These are phyloP conservation scores for Agrochola circellaris DNA, from an alignment of 2,888 invertebrate species.

Conservation along the genomic window DNA sequence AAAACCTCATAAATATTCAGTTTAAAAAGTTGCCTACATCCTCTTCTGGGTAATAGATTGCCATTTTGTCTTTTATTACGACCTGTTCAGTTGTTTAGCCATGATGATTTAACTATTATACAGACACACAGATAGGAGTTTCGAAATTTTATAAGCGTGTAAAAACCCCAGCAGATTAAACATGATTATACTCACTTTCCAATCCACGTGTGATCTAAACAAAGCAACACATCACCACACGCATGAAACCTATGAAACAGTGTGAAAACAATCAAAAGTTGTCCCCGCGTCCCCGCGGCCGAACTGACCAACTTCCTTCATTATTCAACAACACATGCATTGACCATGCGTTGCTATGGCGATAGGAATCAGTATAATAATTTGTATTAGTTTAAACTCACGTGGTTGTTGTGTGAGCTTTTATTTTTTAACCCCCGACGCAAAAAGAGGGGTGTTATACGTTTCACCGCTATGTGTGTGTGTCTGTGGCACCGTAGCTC, in stretches of 20 bases:
- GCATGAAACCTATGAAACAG: conserved; percentile 24
- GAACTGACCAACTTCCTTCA: conserved; percentile 1
- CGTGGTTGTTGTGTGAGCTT: neutral
- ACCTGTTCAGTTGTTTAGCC: neutral
- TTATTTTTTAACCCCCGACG: neutral
- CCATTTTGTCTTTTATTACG: neutral
- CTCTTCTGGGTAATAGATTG: neutral
- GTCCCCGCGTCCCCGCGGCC: conserved; percentile 2
- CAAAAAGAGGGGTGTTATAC: no score
- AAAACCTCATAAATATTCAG: no score
- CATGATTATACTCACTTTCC: neutral
- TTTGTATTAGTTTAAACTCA: neutral
- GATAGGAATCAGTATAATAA: no score
- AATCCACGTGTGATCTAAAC: conserved; percentile 6
- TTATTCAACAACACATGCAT: conserved; percentile 17
- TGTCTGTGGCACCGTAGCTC: no score
- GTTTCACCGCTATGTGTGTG: no score
- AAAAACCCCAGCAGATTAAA: neutral
- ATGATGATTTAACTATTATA: neutral
- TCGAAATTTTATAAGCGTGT: no score
- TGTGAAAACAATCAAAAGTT: conserved; percentile 52
- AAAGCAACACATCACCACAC: neutral
- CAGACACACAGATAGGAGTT: neutral
- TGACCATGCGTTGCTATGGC: conserved; percentile 9
- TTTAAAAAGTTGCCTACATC: neutral